Base-by-base conservation (phyloP, 2,113 vertebrate species). In the Dromaius novaehollandiae region DNA sequence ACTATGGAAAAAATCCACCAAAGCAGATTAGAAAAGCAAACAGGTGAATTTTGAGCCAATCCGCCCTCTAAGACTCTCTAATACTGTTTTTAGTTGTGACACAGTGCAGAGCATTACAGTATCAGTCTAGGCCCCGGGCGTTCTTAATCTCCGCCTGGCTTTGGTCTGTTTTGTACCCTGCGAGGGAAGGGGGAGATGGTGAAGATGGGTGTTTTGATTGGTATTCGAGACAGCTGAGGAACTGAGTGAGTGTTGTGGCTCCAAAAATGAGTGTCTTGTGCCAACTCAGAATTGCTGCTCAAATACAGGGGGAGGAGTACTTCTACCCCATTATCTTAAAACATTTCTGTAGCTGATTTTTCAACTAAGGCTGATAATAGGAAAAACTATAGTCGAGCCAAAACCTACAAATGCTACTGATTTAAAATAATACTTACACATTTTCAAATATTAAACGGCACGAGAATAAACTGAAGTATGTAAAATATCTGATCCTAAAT, bases 401-500 rank as follows among this genome's bases (percentile, higher is more conserved):
- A 95, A 96, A 96, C 88, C 30, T 69, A 92, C 86, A 94, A 85
- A 82, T 70, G 88, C 96, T 91, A 85, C 77, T 80, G 86, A 87
- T 86, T 94, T 82, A 92, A 95, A 95, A 74, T 94, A 93, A 89
- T 95, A 91, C 75, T 85, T 92, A 81, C 44, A 8, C 96, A 93
- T 95, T 97, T 96, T 97, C 84, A 84, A 90, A 69, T 89, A 87
- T 87, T 58, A 92, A 87, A 82, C 63, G 83, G 75, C 93, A 87
- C 75, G 58, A 89, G 73, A 55, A 81, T 90, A 86, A 94, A 88
- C 3, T 0, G 93, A 95, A 95, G 83, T 83, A 95, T 97, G 97
- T 95, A 97, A 96, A 53, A 96, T 91, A 95, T 28, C 90, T 97
- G 82, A 94, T 84, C 90, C 88, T 84, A 44, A 63, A 92, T 92